phyloP scores from a whole-genome alignment of 2,797 vertebrate species.

The Distichodus sexfasciatus region DNA sequence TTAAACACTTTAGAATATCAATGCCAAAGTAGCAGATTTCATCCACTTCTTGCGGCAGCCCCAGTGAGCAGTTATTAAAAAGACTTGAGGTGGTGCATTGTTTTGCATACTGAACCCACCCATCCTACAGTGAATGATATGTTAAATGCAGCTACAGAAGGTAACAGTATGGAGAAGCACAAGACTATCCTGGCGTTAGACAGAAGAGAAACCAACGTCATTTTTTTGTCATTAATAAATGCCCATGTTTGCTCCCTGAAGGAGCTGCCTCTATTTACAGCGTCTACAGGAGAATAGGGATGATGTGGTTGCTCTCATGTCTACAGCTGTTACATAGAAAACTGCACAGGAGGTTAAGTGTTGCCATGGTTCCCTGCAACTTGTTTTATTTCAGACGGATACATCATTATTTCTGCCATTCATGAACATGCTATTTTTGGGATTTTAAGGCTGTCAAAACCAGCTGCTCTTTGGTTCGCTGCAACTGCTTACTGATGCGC shows the following conservation, averaged over 20 bases:
- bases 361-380: slow-evolving; percentile 47
- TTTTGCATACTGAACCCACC: slow-evolving; percentile 58
- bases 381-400: slow-evolving; percentile 37
- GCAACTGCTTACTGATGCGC: slow-evolving; percentile 36
- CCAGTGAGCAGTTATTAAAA: too few relatives aligned
- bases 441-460: slow-evolving; percentile 51
- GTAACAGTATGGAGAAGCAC: slow-evolving; percentile 51
- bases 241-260: neutral
- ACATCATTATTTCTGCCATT: slow-evolving; percentile 46
- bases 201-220: slow-evolving; percentile 58
- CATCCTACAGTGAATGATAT: slow-evolving; percentile 39
- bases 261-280: neutral
- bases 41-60: too few relatives aligned
- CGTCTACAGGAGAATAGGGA: slow-evolving; percentile 12
- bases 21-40: too few relatives aligned
- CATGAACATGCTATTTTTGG: slow-evolving; percentile 50
- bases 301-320: slow-evolving; percentile 49
- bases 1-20: too few relatives aligned
- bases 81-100: slow-evolving; percentile 23
- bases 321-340: slow-evolving; percentile 47
- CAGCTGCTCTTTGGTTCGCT: slow-evolving; percentile 45
- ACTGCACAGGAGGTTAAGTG: slow-evolving; percentile 40
- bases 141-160: slow-evolving; percentile 54
- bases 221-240: neutral
- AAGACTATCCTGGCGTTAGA: slow-evolving; percentile 35